Evolutionary conservation across 2,888 invertebrate species (phyloP).

Genomic region (Bimastos eiseni): DNA sequence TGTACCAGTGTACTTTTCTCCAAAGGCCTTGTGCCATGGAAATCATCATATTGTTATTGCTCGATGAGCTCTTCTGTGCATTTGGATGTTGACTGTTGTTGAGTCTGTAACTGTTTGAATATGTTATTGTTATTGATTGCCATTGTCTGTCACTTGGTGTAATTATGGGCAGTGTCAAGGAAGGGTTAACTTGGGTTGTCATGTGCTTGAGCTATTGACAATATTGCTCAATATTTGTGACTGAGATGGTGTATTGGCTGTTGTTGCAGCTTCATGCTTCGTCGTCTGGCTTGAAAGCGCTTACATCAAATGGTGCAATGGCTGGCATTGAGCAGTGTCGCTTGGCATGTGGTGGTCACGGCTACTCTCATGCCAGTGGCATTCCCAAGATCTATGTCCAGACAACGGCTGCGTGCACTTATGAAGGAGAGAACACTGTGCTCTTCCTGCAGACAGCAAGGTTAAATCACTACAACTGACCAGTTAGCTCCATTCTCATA

Average conservation of each 20-base stretch:
- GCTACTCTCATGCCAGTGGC: constrained; percentile 74
- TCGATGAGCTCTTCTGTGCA: too few species aligned
- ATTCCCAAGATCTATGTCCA: constrained; percentile 82
- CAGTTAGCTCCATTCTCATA: neutral
- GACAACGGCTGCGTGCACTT: constrained; percentile 85
- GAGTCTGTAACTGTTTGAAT: neutral
- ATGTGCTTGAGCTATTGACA: neutral
- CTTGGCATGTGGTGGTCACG: constrained; percentile 93
- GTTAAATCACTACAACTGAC: constrained; percentile 48
- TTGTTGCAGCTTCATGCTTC: constrained; percentile 78
- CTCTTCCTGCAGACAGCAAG: constrained; percentile 83
- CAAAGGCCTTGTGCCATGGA: too few species aligned
- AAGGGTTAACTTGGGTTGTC: neutral
- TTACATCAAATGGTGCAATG: constrained; percentile 77
- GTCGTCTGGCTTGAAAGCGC: constrained; percentile 88
- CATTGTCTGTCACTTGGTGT: neutral
- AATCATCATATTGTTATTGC: too few species aligned
- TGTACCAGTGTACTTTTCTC: too few species aligned
- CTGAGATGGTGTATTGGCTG: constrained; percentile 1
- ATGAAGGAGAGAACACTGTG: constrained; percentile 96
- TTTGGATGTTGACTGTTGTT: too few species aligned
- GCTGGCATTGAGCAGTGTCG: constrained; percentile 80
- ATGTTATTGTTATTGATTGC: neutral
- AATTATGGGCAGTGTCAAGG: neutral
- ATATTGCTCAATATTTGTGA: neutral